phyloP scores from a whole-genome alignment of 2,113 vertebrate species.

The Cebus imitator region DNA sequence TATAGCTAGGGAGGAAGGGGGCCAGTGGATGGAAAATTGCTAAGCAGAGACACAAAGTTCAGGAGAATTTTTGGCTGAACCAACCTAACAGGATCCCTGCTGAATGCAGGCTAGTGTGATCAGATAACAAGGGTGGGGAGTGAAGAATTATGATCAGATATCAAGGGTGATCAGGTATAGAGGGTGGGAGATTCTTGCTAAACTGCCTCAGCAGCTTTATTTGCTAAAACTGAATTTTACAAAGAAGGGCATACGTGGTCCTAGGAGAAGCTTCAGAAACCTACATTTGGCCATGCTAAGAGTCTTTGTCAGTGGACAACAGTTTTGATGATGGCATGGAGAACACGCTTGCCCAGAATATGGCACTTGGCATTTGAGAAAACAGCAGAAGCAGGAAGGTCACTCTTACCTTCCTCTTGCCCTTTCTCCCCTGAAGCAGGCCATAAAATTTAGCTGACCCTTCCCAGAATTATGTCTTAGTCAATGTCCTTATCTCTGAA shows the following conservation, averaged over 20 bases:
- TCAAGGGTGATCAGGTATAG: not conserved
- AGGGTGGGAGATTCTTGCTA: not conserved
- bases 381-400: not conserved
- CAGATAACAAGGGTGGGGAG: not conserved
- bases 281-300: not conserved
- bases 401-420: not conserved
- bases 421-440: not conserved
- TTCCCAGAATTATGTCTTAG: not conserved
- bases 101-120: not conserved
- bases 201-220: not conserved
- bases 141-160: not conserved
- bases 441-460: not conserved
- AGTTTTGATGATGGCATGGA: not conserved
- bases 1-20: not conserved
- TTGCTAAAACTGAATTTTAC: not conserved
- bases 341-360: not conserved
- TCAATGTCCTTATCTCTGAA: not conserved
- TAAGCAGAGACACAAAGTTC: not conserved
- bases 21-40: not conserved
- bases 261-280: not conserved
- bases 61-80: not conserved
- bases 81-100: not conserved
- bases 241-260: not conserved
- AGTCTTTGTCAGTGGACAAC: not conserved
- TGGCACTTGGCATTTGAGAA: not conserved